phyloP scores from a whole-genome alignment of 2,888 invertebrate species.

The Diarsia dahlii region DNA sequence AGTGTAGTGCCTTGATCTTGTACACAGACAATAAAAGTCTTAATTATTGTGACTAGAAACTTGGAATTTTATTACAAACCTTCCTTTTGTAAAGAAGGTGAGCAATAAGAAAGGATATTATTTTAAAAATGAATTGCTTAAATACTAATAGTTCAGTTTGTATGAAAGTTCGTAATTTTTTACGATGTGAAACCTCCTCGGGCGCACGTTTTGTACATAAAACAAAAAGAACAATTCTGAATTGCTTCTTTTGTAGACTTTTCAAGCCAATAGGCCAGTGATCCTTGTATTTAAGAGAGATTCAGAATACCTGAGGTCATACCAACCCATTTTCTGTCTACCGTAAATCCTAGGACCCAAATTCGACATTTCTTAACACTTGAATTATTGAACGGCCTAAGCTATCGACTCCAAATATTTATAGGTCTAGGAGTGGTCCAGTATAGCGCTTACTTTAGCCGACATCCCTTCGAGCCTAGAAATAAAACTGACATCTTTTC shows the following conservation, averaged over 20 bases:
- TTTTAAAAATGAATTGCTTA: too few species aligned
- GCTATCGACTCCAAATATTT: constrained; percentile 54
- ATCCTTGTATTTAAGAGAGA: constrained; percentile 24
- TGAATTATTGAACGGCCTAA: constrained; percentile 57
- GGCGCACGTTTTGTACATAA: not conserved
- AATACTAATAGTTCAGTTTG: too few species aligned
- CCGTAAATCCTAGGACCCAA: constrained; percentile 28
- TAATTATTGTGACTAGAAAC: not conserved
- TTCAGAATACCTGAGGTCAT: constrained; percentile 16
- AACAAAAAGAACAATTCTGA: not conserved
- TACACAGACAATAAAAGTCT: not conserved
- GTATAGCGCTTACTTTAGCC: constrained; percentile 42
- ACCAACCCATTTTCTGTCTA: constrained; percentile 27
- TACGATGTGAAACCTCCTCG: too few species aligned
- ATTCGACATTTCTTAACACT: constrained; percentile 48
- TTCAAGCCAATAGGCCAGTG: not conserved
- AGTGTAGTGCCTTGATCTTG: not conserved
- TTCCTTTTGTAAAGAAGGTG: not conserved
- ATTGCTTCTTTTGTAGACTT: not conserved
- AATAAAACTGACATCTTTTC: constrained; percentile 44
- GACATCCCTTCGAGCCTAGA: constrained; percentile 19
- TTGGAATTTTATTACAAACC: not conserved
- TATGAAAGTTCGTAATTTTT: not conserved
- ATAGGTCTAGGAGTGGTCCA: constrained; percentile 27
- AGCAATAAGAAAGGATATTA: too few species aligned